Percentiles rank a stretch among this genome's conserved stretches.
Conservation (phyloP, 2,888 invertebrate species). For the Caenorhabditis sp. region DNA sequence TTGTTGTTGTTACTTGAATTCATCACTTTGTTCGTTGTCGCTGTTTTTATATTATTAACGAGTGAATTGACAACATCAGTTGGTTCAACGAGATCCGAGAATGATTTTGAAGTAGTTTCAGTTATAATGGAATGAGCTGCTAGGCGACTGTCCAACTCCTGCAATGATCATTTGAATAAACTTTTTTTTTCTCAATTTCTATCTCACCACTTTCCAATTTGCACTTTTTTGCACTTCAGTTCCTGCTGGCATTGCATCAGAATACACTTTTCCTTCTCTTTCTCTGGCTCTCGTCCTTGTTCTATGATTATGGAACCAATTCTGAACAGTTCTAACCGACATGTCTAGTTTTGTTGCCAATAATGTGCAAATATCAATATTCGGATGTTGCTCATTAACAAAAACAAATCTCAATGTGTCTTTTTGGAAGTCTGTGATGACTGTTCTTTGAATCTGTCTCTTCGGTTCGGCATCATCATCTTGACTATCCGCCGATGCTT, state of each 20-base stretch:
- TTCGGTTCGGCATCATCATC: conserved; percentile 24
- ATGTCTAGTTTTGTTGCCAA: conserved; percentile 88
- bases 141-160: background rate
- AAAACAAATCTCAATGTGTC: conserved; percentile 90
- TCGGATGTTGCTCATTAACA: conserved; percentile 94
- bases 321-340: conserved; percentile 93
- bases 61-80: background rate
- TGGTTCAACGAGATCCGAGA: conserved; percentile 8
- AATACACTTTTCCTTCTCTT: conserved; percentile 48
- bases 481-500: conserved; percentile 21
- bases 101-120: background rate
- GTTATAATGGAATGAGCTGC: background rate
- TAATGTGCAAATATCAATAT: conserved; percentile 78
- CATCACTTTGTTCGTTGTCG: conserved; percentile 14
- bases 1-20: conserved; percentile 9
- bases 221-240: conserved; percentile 3
- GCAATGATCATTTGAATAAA: background rate
- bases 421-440: conserved; percentile 98
- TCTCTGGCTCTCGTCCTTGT: conserved; percentile 84
- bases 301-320: conserved; percentile 99
- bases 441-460: conserved; percentile 80
- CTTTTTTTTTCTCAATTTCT: too few species aligned
- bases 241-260: conserved; percentile 34
- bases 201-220: conserved; percentile 12
- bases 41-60: conserved; percentile 8